A percentile compares a stretch with the other conserved stretches of the same genome.
Conservation (phyloP, 2,113 vertebrate genomes). For the Halcyon malimbica region DNA sequence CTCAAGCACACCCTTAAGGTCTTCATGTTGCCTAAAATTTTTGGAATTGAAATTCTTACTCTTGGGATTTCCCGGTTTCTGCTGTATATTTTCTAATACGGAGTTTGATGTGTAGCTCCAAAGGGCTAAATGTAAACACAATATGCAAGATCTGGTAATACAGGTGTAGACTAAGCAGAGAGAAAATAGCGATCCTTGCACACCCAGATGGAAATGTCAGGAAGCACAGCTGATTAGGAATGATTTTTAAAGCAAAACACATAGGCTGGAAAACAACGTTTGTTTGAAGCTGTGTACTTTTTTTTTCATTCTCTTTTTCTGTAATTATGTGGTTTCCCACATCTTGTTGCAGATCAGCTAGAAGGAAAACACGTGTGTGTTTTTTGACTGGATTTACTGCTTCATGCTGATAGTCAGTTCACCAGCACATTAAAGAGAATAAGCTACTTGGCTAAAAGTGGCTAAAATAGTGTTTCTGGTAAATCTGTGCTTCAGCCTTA, state of each 20-base stretch:
- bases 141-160: neutral
- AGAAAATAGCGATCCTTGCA: neutral
- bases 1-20: neutral
- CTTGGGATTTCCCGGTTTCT: neutral
- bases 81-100: neutral
- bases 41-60: neutral
- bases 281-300: rapidly evolving
- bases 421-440: neutral
- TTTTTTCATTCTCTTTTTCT: neutral
- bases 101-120: neutral
- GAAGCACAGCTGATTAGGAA: neutral
- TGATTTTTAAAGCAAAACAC: neutral
- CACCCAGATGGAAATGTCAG: neutral
- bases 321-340: neutral
- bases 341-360: neutral
- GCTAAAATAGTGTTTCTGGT: neutral
- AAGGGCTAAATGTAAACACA: neutral
- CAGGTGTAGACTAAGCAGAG: neutral
- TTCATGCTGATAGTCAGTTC: neutral
- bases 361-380: neutral
- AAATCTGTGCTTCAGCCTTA: neutral
- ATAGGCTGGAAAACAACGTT: neutral
- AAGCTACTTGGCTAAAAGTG: neutral
- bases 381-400: neutral
- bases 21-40: neutral